These are phyloP conservation scores for Borostomias antarcticus DNA, from an alignment of 2,797 vertebrate genomes.

Conservation along the genomic window DNA sequence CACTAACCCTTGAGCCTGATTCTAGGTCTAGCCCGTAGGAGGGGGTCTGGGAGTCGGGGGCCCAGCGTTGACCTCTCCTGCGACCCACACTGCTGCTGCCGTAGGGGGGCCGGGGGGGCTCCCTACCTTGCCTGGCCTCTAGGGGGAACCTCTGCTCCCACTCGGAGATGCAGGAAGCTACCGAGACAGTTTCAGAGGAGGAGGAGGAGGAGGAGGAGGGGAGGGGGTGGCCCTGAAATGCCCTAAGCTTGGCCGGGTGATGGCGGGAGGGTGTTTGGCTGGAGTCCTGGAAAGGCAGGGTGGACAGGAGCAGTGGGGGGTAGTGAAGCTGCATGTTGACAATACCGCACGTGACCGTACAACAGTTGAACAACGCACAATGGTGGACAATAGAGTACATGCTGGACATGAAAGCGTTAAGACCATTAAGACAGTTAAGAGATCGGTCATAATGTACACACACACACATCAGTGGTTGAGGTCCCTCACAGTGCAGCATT, in stretches of 20 bases:
- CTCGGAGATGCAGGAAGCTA: slow-evolving; percentile 89
- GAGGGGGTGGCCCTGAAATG: slow-evolving; percentile 79
- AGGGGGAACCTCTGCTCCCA: slow-evolving; percentile 91
- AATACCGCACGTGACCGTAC: too few relatives aligned
- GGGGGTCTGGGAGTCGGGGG: slow-evolving; percentile 71
- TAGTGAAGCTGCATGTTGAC: neutral
- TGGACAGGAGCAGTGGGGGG: slow-evolving; percentile 52
- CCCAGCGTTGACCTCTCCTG: slow-evolving; percentile 80
- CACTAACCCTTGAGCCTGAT: slow-evolving; percentile 88
- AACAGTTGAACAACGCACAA: slow-evolving; percentile 23
- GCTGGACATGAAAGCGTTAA: slow-evolving; percentile 15
- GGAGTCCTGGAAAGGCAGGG: slow-evolving; percentile 63
- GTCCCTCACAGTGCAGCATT: slow-evolving; percentile 38
- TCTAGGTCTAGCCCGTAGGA: slow-evolving; percentile 82
- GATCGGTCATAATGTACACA: too few relatives aligned
- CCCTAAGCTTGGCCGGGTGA: slow-evolving; percentile 63
- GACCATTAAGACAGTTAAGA: neutral
- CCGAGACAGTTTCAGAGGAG: slow-evolving; percentile 84
- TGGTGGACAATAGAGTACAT: too few relatives aligned
- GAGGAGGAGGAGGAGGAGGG: slow-evolving; percentile 24
- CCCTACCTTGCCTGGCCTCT: slow-evolving; percentile 66
- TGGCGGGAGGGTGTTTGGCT: slow-evolving; percentile 54
- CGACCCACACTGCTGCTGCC: slow-evolving; percentile 67
- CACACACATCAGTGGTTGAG: neutral
- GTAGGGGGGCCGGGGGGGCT: slow-evolving; percentile 58